Percentiles rank a stretch among this genome's conserved stretches.
Conservation (phyloP, 2,888 invertebrate species). For the Acrobasis repandana region DNA sequence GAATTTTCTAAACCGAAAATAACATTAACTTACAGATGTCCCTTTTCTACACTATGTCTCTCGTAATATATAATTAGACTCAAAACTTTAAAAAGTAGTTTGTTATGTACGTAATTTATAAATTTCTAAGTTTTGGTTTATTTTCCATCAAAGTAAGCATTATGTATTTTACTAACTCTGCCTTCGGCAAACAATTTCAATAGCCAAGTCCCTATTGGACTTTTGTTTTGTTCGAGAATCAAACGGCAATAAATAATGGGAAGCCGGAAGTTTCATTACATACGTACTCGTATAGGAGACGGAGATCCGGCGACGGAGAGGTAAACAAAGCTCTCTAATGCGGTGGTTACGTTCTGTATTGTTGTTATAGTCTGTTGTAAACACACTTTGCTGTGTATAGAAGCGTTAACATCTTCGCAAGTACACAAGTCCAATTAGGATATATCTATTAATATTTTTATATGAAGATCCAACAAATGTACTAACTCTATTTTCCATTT, state of each 20-base stretch:
- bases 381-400: neutral
- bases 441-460: too few relatives aligned
- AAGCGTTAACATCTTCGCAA: neutral
- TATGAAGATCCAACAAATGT: too few relatives aligned
- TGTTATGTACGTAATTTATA: too few relatives aligned
- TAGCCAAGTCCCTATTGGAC: constrained; percentile 31
- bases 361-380: neutral
- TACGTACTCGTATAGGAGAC: constrained; percentile 16
- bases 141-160: neutral
- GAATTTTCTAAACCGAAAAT: too few relatives aligned
- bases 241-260: constrained; percentile 36
- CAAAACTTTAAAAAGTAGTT: too few relatives aligned
- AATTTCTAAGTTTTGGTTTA: neutral
- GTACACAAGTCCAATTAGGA: neutral
- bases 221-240: constrained; percentile 35
- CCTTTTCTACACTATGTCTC: too few relatives aligned
- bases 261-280: constrained; percentile 28
- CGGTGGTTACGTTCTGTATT: neutral
- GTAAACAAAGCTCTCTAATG: constrained; percentile 10
- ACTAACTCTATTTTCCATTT: too few relatives aligned
- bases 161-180: neutral
- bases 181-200: constrained; percentile 27
- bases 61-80: too few relatives aligned
- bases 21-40: too few relatives aligned
- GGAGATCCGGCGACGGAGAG: neutral